phyloP scores from a whole-genome alignment of 1,140 invertebrate species.

The Paraescarpia echinospica region DNA sequence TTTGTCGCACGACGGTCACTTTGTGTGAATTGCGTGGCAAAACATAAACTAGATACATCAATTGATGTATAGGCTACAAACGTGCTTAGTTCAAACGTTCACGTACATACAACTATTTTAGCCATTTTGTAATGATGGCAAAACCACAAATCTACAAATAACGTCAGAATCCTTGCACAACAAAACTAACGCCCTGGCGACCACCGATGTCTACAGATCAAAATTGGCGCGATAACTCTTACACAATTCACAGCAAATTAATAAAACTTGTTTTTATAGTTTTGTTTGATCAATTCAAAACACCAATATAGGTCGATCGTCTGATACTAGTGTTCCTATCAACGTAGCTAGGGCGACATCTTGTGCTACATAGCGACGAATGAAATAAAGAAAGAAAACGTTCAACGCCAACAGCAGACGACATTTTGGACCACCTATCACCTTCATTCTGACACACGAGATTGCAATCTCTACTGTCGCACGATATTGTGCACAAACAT shows the following conservation, averaged over 20 bases:
- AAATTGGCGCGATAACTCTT: not conserved
- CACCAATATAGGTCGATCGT: not conserved
- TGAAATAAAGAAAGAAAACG: not conserved
- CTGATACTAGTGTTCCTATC: not conserved
- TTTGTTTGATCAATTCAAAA: not conserved
- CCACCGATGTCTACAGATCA: too few species aligned
- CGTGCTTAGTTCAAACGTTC: not conserved
- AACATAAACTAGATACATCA: not conserved
- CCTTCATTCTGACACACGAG: too few species aligned
- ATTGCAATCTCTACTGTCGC: too few species aligned
- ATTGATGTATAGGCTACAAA: not conserved
- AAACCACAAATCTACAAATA: not conserved
- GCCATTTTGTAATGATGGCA: not conserved
- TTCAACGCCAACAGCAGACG: not conserved
- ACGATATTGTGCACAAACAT: too few species aligned
- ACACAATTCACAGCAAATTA: not conserved
- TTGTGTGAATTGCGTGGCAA: too few species aligned
- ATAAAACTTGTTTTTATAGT: not conserved
- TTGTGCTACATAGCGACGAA: not conserved
- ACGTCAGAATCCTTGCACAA: too few species aligned
- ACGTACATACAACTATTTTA: not conserved
- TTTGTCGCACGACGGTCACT: not conserved
- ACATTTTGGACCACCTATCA: not conserved
- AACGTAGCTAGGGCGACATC: not conserved
- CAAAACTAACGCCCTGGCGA: too few species aligned